Evolutionary conservation across 2,888 invertebrate genomes (phyloP).

Genomic region (Drosophila nr. medialis): DNA sequence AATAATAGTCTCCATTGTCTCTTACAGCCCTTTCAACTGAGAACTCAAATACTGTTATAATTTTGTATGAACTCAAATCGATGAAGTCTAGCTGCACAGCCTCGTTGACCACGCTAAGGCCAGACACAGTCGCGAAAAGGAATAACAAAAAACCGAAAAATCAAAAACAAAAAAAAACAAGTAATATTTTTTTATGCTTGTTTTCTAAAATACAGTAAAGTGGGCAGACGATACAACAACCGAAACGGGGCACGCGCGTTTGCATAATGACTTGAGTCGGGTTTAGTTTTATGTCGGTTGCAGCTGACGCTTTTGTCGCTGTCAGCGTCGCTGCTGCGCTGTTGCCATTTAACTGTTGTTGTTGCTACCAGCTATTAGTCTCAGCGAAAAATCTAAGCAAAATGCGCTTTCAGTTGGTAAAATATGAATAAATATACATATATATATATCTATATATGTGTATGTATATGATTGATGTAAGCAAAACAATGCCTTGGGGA

Average conservation of each 20-base stretch:
- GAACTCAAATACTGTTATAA: constrained; percentile 33
- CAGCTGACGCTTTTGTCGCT: constrained; percentile 48
- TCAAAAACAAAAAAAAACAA: constrained; percentile 5
- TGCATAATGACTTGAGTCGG: constrained; percentile 78
- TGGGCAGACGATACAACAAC: constrained; percentile 73
- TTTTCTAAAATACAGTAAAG: constrained; percentile 32
- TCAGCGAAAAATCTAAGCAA: constrained; percentile 29
- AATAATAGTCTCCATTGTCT: constrained; percentile 36
- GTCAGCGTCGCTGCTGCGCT: constrained; percentile 31
- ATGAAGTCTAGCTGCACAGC: not conserved
- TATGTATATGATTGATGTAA: not conserved
- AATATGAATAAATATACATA: not conserved
- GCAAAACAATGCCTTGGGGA: not conserved
- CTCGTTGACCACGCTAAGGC: not conserved
- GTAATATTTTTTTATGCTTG: constrained; percentile 1
- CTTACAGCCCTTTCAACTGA: constrained; percentile 46
- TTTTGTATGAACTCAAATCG: constrained; percentile 12
- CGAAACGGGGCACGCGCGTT: constrained; percentile 79
- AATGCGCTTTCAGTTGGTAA: constrained; percentile 24
- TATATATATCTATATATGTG: not conserved
- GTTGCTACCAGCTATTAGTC: constrained; percentile 9
- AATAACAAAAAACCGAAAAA: constrained; percentile 15
- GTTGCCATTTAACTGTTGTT: constrained; percentile 27
- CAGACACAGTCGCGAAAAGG: constrained; percentile 11
- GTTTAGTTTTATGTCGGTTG: constrained; percentile 76